phyloP scores from a whole-genome alignment of 2,888 invertebrate species.

The Stratiomys singularior region DNA sequence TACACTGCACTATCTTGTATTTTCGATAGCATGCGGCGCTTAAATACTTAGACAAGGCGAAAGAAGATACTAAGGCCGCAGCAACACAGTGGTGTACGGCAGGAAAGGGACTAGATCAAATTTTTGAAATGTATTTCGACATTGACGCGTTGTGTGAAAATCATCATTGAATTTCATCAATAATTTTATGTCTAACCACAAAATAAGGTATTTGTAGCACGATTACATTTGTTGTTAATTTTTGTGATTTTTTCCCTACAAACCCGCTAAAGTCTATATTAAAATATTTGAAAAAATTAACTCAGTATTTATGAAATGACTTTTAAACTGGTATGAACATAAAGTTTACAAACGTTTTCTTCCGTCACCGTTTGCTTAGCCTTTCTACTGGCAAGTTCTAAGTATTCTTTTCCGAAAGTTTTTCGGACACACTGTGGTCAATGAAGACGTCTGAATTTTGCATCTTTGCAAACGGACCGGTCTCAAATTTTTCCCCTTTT shows the following conservation, averaged over 20 bases:
- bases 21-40: background rate
- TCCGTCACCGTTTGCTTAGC: no score
- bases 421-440: no score
- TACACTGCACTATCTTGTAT: background rate
- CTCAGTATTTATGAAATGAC: no score
- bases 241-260: background rate
- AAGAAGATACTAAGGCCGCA: background rate
- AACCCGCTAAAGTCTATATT: no score
- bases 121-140: background rate
- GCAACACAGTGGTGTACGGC: background rate
- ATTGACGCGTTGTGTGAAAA: background rate
- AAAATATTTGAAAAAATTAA: no score
- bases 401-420: no score
- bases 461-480: no score
- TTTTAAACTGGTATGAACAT: no score
- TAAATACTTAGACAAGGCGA: slow-evolving; percentile 4
- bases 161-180: background rate
- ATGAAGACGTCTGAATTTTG: no score
- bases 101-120: background rate
- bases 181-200: background rate
- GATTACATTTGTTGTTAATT: background rate
- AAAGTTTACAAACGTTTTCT: no score
- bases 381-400: no score
- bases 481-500: no score
- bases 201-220: background rate